Percentiles rank a stretch among this genome's conserved stretches.
Evolutionary conservation across 2,113 vertebrate genomes (phyloP).

Genomic region (Vulpes vulpes): DNA sequence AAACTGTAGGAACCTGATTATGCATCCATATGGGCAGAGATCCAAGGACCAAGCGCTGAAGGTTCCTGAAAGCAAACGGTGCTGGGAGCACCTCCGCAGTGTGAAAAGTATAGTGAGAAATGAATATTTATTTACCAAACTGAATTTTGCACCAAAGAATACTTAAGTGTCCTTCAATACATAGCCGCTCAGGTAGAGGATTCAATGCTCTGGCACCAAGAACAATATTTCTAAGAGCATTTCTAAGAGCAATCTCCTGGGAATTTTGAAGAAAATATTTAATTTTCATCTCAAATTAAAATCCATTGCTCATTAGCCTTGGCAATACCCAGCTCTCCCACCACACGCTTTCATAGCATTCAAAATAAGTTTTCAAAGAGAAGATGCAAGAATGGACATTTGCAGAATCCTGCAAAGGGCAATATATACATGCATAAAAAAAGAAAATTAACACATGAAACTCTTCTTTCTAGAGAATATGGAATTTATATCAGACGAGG

Average conservation of each 20-base stretch:
- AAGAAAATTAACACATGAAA: background rate
- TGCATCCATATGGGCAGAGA: background rate
- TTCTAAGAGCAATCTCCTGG: background rate
- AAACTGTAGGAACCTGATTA: background rate
- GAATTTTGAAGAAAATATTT: slow-evolving; percentile 46
- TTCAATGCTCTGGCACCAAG: slow-evolving; percentile 14
- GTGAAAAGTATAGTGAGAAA: background rate
- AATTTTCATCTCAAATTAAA: slow-evolving; percentile 52
- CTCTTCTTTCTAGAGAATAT: background rate
- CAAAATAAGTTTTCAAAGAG: background rate
- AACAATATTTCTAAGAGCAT: background rate
- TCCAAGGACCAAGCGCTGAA: background rate
- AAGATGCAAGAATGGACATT: background rate
- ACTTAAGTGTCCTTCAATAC: background rate
- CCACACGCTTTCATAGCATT: background rate
- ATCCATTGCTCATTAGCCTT: slow-evolving; percentile 11
- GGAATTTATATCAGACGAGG: background rate
- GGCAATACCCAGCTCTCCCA: background rate
- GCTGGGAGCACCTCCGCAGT: background rate
- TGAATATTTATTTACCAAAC: background rate
- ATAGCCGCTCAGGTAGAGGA: background rate
- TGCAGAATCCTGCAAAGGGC: background rate
- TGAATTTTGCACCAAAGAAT: background rate
- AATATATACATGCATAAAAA: background rate
- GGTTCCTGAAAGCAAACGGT: background rate